phyloP scores from a whole-genome alignment of 2,797 vertebrate genomes.

The Geotrypetes seraphini region DNA sequence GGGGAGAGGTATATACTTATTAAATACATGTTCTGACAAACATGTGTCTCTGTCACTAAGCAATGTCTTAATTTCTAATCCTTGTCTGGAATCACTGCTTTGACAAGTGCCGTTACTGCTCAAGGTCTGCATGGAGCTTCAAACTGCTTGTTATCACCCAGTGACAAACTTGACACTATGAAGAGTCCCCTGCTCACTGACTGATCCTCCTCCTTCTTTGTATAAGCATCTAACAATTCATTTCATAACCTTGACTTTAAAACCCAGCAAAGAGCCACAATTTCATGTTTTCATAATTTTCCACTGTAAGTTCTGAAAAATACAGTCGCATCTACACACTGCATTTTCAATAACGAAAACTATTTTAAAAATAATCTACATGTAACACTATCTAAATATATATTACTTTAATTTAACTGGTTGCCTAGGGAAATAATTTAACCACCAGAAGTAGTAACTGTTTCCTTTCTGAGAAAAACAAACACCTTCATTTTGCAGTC shows the following conservation, averaged over 20 bases:
- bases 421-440: not conserved
- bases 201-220: slow-evolving; percentile 57
- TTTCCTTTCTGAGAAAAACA: slow-evolving; percentile 4
- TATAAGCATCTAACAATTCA: slow-evolving; percentile 82
- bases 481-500: too few species aligned
- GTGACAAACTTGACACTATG: too few species aligned
- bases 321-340: too few species aligned
- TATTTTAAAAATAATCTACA: too few species aligned
- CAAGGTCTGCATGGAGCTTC: slow-evolving; percentile 62
- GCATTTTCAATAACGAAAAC: too few species aligned
- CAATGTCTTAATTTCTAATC: slow-evolving; percentile 66
- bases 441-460: slow-evolving; percentile 1
- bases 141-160: slow-evolving; percentile 58
- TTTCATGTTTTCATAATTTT: too few species aligned
- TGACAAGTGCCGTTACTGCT: slow-evolving; percentile 55
- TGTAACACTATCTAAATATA: too few species aligned
- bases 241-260: slow-evolving; percentile 86
- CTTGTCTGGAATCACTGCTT: slow-evolving; percentile 57
- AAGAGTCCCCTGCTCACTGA: slow-evolving; percentile 48
- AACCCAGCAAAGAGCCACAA: too few species aligned
- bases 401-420: not conserved
- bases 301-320: too few species aligned
- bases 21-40: slow-evolving; percentile 48
- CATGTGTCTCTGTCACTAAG: slow-evolving; percentile 65
- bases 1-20: too few species aligned